Conservation (phyloP, 2,113 vertebrate genomes). For the Glaucidium brasilianum region DNA sequence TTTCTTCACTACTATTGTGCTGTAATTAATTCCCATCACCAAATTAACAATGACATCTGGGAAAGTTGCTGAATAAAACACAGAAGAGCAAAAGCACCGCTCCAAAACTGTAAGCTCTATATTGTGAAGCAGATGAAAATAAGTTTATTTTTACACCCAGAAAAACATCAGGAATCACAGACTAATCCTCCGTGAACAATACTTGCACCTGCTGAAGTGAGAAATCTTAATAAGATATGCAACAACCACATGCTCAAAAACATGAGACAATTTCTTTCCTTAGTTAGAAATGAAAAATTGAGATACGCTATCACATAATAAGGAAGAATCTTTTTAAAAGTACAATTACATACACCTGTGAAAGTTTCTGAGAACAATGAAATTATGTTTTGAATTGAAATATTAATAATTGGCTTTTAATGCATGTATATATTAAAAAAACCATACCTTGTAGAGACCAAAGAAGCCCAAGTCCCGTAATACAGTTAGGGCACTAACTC, state of each 20-base stretch:
- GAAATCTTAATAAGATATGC: neutral
- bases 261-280: neutral
- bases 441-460: conserved; percentile 93
- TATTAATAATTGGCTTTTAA: neutral
- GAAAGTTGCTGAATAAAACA: neutral
- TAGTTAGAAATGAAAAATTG: neutral
- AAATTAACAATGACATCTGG: neutral
- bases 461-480: conserved; percentile 93
- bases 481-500: conserved; percentile 91
- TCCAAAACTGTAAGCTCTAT: neutral
- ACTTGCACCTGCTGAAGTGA: neutral
- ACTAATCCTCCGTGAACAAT: neutral
- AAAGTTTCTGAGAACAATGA: neutral
- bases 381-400: neutral
- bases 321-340: neutral
- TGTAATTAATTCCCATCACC: neutral
- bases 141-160: neutral
- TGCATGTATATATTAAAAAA: neutral
- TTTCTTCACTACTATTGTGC: neutral
- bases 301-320: neutral
- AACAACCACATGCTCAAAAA: neutral
- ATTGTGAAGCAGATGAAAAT: neutral
- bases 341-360: neutral
- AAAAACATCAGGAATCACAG: neutral
- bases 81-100: neutral